Evolutionary conservation across 2,888 invertebrate species (phyloP).

Genomic region (Podotricha telesiphe): DNA sequence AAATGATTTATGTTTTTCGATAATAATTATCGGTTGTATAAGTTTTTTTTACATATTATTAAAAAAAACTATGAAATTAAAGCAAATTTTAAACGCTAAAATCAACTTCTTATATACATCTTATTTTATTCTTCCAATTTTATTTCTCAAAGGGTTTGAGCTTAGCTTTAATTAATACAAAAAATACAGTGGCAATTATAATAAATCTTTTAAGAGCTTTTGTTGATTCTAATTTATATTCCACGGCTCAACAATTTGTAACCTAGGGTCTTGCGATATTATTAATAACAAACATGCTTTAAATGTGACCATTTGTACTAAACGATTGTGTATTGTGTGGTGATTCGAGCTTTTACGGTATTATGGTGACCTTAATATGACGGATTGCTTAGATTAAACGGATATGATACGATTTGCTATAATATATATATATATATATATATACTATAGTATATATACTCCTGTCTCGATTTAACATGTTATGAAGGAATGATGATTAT

Average conservation of each 20-base stretch:
- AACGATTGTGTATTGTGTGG: slow-evolving; percentile 26
- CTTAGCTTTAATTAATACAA: neutral
- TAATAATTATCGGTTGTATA: too few relatives aligned
- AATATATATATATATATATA: neutral
- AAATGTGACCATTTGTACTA: slow-evolving; percentile 20
- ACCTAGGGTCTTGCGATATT: slow-evolving; percentile 1
- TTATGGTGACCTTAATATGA: slow-evolving; percentile 7
- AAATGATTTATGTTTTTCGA: too few relatives aligned
- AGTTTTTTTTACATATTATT: too few relatives aligned
- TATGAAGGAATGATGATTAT: too few relatives aligned
- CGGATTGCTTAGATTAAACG: slow-evolving; percentile 1
- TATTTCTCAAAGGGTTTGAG: too few relatives aligned
- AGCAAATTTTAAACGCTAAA: too few relatives aligned
- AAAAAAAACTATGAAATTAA: too few relatives aligned
- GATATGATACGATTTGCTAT: slow-evolving; percentile 1
- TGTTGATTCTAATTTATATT: slow-evolving; percentile 19
- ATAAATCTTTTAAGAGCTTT: slow-evolving; percentile 1
- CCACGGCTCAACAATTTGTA: neutral
- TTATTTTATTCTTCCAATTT: too few relatives aligned
- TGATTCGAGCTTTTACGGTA: slow-evolving; percentile 14
- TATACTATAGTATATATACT: too few relatives aligned
- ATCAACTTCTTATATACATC: too few relatives aligned
- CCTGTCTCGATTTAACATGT: too few relatives aligned
- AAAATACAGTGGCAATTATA: slow-evolving; percentile 20
- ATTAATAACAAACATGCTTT: slow-evolving; percentile 21